Conservation (phyloP, 1,140 invertebrate genomes). For the Ephestia elutella region DNA sequence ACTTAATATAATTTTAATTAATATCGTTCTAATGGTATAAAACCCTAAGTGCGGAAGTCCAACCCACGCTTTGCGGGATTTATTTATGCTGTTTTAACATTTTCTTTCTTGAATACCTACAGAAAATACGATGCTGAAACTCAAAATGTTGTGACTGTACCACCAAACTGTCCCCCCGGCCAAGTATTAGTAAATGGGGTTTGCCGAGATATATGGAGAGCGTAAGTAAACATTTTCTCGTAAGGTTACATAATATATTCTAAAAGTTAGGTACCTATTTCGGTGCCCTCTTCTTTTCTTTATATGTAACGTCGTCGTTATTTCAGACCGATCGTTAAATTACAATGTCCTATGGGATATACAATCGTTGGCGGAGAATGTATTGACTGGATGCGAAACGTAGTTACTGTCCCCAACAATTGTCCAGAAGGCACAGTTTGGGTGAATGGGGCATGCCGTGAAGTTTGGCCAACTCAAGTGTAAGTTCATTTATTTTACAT, state of each 20-base stretch:
- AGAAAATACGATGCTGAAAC: not conserved
- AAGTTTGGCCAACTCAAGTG: constrained; percentile 18
- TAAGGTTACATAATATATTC: constrained; percentile 5
- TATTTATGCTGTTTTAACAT: no score
- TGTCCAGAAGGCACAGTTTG: constrained; percentile 22
- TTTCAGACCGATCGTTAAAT: no score
- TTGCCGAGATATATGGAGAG: constrained; percentile 18
- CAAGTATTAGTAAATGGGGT: constrained; percentile 13
- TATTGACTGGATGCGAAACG: not conserved
- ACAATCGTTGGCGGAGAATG: not conserved
- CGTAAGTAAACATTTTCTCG: not conserved
- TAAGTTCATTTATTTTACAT: no score
- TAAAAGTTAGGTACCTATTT: no score
- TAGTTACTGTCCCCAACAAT: constrained; percentile 27
- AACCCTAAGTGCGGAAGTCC: no score
- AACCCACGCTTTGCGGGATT: no score
- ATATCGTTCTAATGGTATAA: no score
- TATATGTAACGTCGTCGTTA: not conserved
- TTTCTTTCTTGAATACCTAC: not conserved
- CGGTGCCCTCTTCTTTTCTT: no score
- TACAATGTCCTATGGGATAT: no score
- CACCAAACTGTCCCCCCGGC: constrained; percentile 15
- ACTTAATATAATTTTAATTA: no score
- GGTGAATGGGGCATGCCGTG: constrained; percentile 31
- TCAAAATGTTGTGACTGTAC: constrained; percentile 23